A percentile compares a stretch with the other conserved stretches of the same genome.
Evolutionary conservation across 2,113 vertebrate genomes (phyloP).

Genomic region (Psittacula cyanocephala): DNA sequence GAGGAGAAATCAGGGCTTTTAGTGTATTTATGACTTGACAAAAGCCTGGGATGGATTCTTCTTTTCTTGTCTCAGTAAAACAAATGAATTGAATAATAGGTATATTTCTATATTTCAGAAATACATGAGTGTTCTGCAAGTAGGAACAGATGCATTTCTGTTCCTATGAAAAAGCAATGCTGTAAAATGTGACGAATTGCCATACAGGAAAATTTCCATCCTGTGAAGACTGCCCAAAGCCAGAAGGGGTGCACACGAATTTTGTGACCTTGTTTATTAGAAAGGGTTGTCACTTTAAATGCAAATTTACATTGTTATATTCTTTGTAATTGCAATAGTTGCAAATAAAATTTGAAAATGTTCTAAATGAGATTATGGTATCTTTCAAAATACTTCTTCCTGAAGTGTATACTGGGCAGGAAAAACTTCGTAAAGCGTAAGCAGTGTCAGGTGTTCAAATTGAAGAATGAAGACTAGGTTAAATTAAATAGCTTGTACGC

Average conservation of each 20-base stretch:
- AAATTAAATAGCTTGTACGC: not conserved
- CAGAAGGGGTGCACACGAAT: constrained; percentile 51
- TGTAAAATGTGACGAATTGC: not conserved
- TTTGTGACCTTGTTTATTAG: constrained; percentile 72
- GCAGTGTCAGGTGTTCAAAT: not conserved
- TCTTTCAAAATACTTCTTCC: constrained; percentile 56
- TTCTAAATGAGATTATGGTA: constrained; percentile 44
- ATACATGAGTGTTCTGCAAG: not conserved
- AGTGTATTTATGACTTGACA: not conserved
- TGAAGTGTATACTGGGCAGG: not conserved
- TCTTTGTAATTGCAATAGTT: constrained; percentile 91
- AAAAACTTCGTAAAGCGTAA: not conserved
- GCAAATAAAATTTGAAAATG: constrained; percentile 85
- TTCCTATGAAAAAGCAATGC: constrained; percentile 6
- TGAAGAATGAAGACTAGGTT: not conserved
- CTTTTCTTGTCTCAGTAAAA: not conserved
- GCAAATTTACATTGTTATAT: constrained; percentile 80
- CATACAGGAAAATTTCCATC: constrained; percentile 6
- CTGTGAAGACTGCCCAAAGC: constrained; percentile 32
- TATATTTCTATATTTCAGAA: constrained; percentile 17
- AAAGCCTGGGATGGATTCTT: not conserved
- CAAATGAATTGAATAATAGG: not conserved
- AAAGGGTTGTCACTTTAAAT: constrained; percentile 89
- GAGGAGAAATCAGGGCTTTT: constrained; percentile 1
- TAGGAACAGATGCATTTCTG: constrained; percentile 39